Evolutionary conservation across 2,113 vertebrate species (phyloP), one percentile per base, ranked within the genome.

Genomic region (Sclerurus mexicanus): DNA sequence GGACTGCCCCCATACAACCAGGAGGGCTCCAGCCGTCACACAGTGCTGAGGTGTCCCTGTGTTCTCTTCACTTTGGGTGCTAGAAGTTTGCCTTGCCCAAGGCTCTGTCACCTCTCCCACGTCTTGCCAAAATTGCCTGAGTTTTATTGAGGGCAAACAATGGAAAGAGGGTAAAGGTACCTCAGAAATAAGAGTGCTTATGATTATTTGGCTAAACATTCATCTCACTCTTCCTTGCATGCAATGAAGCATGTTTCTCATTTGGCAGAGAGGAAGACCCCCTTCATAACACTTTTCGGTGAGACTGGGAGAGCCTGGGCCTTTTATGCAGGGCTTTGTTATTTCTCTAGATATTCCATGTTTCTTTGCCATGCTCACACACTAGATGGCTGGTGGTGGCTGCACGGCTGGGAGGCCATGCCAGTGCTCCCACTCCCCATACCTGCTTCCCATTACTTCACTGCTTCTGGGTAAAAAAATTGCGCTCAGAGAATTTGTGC

Each of bases 1-100:
- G 6, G 8, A 5, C 13, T 69, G 40, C 37, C 4, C 9, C 14
- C 1, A 1, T 23, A 39, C 15, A 39, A 1, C 19, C 15, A 3
- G 1, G 10, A n/a, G 10, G 2, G 3, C 20, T 56, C 5, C 55
- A 40, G 40, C 21, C 85, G 14, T n/a, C 28, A 40, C 0, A 0
- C 13, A 5, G 11, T 31, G 28, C 35, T 79, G 62, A 83, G 9
- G 4, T 52, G 12, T 62, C 12, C 21, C 42, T 1, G 1, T 28
- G 22, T 7, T 83, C 39, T 6, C 28, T 14, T 72, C 4, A 2
- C 0, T 1, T 4, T 33, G 12, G 12, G 31, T 5, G 6, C 13
- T 7, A 40, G 40, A 9, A 2, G 3, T 6, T 9, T 52, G 31
- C 37, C 55, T 28, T 58, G 11, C 9, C 13, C 44, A 77, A 31